Conservation (phyloP, 2,888 invertebrate species). For the Scaptomyza polygonia region DNA sequence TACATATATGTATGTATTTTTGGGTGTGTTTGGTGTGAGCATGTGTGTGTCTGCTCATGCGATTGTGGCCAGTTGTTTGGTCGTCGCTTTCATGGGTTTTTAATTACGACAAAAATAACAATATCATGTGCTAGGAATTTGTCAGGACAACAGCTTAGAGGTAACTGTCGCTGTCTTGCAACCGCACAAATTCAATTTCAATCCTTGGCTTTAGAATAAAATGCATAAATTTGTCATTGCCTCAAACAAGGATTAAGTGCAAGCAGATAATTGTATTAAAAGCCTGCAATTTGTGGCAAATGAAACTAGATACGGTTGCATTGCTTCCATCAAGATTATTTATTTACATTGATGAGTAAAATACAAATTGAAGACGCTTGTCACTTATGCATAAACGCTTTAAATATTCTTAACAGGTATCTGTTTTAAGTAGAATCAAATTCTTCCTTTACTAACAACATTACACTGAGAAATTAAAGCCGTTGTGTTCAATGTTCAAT, state of each 20-base stretch:
- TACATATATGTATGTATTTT: neutral
- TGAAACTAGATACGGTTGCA: slow-evolving; percentile 25
- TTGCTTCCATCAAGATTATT: slow-evolving; percentile 6
- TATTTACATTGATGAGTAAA: neutral
- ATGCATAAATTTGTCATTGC: slow-evolving; percentile 57
- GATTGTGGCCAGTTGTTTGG: slow-evolving; percentile 72
- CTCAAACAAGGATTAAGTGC: slow-evolving; percentile 33
- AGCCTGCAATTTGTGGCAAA: slow-evolving; percentile 29
- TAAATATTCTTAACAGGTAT: neutral
- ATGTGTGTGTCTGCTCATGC: slow-evolving; percentile 48
- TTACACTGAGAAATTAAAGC: neutral
- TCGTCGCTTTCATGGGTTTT: slow-evolving; percentile 74
- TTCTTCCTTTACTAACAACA: slow-evolving; percentile 15
- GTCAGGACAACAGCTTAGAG: slow-evolving; percentile 26
- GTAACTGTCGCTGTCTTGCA: slow-evolving; percentile 12
- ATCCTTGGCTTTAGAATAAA: slow-evolving; percentile 34
- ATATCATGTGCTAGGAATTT: slow-evolving; percentile 60
- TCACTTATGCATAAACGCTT: neutral
- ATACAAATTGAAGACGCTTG: neutral
- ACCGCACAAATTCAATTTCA: slow-evolving; percentile 38
- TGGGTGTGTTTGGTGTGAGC: slow-evolving; percentile 11
- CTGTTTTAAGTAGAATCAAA: neutral
- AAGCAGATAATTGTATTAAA: slow-evolving; percentile 21
- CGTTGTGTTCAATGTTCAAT: too few relatives aligned
- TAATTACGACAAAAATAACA: slow-evolving; percentile 77